Conservation (phyloP, 2,888 invertebrate species). For the Pelosia muscerda region DNA sequence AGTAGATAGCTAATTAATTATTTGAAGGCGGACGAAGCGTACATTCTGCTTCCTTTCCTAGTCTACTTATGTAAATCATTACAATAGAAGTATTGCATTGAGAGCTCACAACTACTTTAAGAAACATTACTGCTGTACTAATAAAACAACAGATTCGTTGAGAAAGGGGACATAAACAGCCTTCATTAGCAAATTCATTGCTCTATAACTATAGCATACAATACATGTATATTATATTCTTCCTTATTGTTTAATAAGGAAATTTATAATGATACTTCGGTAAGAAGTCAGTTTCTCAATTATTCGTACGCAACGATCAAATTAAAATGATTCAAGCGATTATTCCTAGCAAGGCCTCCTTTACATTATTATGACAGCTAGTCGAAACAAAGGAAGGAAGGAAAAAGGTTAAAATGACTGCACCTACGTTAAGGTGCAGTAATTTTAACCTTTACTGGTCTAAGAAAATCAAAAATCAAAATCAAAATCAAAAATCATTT, state of each 20-base stretch:
- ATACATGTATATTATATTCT: background rate
- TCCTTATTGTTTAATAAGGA: slow-evolving; percentile 9
- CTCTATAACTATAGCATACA: background rate
- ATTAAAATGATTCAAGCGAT: background rate
- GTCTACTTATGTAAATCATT: too few species aligned
- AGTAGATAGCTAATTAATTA: too few species aligned
- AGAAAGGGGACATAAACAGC: background rate
- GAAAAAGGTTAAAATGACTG: background rate
- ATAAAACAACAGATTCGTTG: background rate
- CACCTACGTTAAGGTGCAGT: background rate
- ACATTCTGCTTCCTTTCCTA: too few species aligned
- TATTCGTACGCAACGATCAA: background rate
- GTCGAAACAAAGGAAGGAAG: background rate
- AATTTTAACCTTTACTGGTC: too few species aligned
- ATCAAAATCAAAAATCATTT: too few species aligned
- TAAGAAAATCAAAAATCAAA: too few species aligned
- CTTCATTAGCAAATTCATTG: background rate
- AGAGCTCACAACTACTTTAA: background rate
- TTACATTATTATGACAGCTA: background rate
- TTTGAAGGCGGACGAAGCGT: too few species aligned
- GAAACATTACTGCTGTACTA: background rate
- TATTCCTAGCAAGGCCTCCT: background rate
- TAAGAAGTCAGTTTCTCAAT: background rate
- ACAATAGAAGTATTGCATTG: background rate
- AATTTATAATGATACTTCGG: background rate